Base-by-base conservation (phyloP, 2,797 vertebrate genomes). In the Orientallactaga sibirica region DNA sequence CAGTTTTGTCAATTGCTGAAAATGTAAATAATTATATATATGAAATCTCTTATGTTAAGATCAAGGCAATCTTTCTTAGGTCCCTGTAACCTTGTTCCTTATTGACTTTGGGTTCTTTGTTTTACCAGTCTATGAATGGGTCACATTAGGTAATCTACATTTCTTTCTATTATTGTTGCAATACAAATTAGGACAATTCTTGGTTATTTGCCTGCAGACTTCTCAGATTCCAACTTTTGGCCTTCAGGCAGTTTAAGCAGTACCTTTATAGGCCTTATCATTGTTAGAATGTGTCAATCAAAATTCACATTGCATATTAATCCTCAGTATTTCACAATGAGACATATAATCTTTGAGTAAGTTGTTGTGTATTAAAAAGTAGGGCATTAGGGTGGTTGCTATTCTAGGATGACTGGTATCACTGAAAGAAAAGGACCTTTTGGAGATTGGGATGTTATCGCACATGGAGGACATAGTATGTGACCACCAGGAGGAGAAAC, bases 351-450 rank as follows among this genome's bases (percentile, higher is more conserved):
- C 12, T 86, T 79, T 66, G 62, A 82, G 55, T 29, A 71, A 4
- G 10, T 85, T 37, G 74, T 91, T 88, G 55, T 70, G 33, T 48
- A 48, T 18, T 16, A 92, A 71, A 95, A 93, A 83, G n/a, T 1
- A 62, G 7, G 8, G 33, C 12, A 83, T 52, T 76, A 79, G 24
- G 3, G 2, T 62, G 25, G 5, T 6, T 10, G 2, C 3, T 74
- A 71, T 86, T 74, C 62, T 2, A 68, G 12, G 66, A 27, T 3
- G 6, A 83, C 67, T 75, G 5, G 11, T 48, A 2, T 29, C 4
- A 11, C 66, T 80, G 76, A 15, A 58, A 71, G 2, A 73, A 48
- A 41, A 92, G 3, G 41, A 74, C 11, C 37, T 41, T 74, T 41
- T 41, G 24, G 19, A 33, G 16, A 90, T 84, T 68, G 75, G 7